phyloP scores from a whole-genome alignment of 2,797 vertebrate species.

The Pseudocheirus occidentalis region DNA sequence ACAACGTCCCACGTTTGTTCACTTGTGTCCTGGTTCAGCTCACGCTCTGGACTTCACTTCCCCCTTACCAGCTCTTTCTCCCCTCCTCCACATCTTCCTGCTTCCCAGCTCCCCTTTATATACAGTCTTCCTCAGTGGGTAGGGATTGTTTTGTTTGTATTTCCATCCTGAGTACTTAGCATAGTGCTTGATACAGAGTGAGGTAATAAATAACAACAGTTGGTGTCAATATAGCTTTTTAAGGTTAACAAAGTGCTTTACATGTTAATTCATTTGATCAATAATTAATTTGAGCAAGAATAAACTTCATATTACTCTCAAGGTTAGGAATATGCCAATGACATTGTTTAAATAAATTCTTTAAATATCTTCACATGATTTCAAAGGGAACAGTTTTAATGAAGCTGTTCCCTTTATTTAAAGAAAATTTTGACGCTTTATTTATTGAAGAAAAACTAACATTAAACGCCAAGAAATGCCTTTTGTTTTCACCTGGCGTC shows the following conservation, averaged over 20 bases:
- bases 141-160: neutral
- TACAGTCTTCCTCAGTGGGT: neutral
- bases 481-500: neutral
- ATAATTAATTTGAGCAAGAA: neutral
- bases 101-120: neutral
- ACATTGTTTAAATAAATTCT: neutral
- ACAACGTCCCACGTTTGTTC: neutral
- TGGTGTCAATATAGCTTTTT: neutral
- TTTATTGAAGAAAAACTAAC: neutral
- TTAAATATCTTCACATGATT: neutral
- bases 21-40: neutral
- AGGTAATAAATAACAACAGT: neutral
- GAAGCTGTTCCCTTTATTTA: neutral
- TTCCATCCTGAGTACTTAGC: neutral
- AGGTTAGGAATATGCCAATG: neutral
- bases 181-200: neutral
- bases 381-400: neutral
- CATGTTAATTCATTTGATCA: neutral
- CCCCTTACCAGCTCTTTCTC: neutral
- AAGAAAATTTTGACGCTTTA: neutral
- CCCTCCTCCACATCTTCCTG: neutral
- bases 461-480: neutral
- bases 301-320: neutral
- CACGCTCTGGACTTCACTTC: neutral
- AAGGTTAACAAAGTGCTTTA: neutral